A percentile compares a stretch with the other conserved stretches of the same genome.
These are phyloP conservation scores for Melanotaenia nigrans DNA, from an alignment of 2,797 vertebrate genomes.

Conservation along the genomic window DNA sequence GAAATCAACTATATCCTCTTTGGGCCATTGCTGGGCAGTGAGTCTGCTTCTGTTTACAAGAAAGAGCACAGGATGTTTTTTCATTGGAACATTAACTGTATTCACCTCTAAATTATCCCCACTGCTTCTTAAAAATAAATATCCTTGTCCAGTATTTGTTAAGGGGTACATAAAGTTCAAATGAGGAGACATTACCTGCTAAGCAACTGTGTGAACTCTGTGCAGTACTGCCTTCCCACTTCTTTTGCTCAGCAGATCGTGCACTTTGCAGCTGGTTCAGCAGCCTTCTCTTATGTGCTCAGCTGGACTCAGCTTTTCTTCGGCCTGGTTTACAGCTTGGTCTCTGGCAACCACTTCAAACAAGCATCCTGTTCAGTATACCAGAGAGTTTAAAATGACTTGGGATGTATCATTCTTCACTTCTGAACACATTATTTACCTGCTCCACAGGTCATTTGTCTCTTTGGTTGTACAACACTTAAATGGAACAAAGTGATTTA, in stretches of 20 bases:
- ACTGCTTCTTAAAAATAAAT: conserved; percentile 8
- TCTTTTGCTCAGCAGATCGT: conserved; percentile 29
- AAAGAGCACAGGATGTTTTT: conserved; percentile 35
- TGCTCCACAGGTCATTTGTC: background rate
- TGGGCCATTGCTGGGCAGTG: conserved; percentile 23
- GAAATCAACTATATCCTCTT: conserved; percentile 67
- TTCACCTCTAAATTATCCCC: conserved; percentile 10
- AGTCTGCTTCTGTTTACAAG: conserved; percentile 56
- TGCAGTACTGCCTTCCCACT: conserved; percentile 32
- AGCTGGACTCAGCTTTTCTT: conserved; percentile 57
- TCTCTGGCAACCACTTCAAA: conserved; percentile 65
- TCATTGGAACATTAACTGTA: conserved; percentile 23
- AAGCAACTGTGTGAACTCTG: conserved; percentile 5
- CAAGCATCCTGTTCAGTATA: conserved; percentile 19
- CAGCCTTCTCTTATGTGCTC: conserved; percentile 52
- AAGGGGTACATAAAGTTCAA: conserved; percentile 7
- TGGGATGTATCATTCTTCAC: conserved; percentile 14
- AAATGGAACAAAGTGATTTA: background rate
- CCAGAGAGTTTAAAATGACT: conserved; percentile 18
- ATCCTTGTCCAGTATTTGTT: conserved; percentile 6
- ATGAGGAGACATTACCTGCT: conserved; percentile 14
- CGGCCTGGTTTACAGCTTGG: conserved; percentile 41
- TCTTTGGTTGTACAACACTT: background rate
- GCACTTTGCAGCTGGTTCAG: conserved; percentile 53
- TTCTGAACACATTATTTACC: background rate